Percentiles rank a stretch among this genome's conserved stretches.
Evolutionary conservation across 1,140 invertebrate species (phyloP).

Genomic region (Lysiphlebus fabarum): DNA sequence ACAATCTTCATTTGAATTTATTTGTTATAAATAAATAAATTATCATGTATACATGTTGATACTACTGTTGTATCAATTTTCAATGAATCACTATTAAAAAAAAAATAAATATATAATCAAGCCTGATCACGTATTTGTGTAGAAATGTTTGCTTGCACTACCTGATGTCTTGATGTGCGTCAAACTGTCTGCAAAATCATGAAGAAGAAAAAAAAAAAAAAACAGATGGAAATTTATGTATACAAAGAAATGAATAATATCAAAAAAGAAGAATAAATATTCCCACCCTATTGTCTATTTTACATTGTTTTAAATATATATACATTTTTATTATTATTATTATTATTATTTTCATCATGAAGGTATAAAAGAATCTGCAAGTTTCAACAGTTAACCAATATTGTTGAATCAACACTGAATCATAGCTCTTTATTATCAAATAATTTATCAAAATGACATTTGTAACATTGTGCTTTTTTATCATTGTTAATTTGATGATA

Average conservation of each 20-base stretch:
- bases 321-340: neutral
- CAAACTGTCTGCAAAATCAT: slow-evolving; percentile 24
- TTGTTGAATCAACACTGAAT: slow-evolving; percentile 26
- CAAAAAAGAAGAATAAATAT: slow-evolving; percentile 18
- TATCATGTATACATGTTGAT: too few relatives aligned
- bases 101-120: slow-evolving; percentile 31
- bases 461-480: slow-evolving; percentile 13
- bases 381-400: slow-evolving; percentile 32
- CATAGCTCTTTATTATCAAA: slow-evolving; percentile 1
- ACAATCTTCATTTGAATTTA: too few relatives aligned
- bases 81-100: too few relatives aligned
- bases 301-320: neutral
- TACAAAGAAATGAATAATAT: neutral
- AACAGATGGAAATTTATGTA: slow-evolving; percentile 9
- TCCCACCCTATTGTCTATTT: slow-evolving; percentile 25
- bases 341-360: slow-evolving; percentile 22
- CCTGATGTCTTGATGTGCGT: slow-evolving; percentile 27
- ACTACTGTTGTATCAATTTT: too few relatives aligned
- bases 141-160: slow-evolving; percentile 34
- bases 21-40: too few relatives aligned
- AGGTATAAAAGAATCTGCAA: slow-evolving; percentile 48
- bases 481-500: slow-evolving; percentile 7
- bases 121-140: slow-evolving; percentile 42
- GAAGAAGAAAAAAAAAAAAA: slow-evolving; percentile 27
- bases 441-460: slow-evolving; percentile 8